phyloP scores from a whole-genome alignment of 2,888 invertebrate genomes.

The Orchestes rusci region DNA sequence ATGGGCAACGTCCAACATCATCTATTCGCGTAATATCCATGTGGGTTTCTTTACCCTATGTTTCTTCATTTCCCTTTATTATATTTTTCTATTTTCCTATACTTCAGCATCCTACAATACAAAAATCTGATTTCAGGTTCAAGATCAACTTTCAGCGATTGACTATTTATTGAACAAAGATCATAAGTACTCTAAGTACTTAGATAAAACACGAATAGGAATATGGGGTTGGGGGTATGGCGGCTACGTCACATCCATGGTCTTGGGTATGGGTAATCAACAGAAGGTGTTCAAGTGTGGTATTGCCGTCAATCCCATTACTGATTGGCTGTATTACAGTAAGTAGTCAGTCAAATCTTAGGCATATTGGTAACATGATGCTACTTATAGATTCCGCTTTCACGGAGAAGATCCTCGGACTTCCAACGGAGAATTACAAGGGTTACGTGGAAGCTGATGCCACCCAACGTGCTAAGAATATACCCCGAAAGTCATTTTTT shows the following conservation, averaged over 20 bases:
- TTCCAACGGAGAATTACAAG: conserved; percentile 80
- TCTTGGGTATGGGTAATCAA: conserved; percentile 68
- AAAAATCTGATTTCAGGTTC: no score
- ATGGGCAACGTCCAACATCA: no score
- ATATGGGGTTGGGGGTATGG: conserved; percentile 98
- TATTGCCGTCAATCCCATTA: conserved; percentile 88
- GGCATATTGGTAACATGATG: not conserved
- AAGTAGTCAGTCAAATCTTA: conserved; percentile 38
- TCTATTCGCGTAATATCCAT: no score
- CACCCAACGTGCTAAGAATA: conserved; percentile 78
- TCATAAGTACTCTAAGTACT: conserved; percentile 54
- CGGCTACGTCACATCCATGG: conserved; percentile 90
- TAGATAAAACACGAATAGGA: conserved; percentile 81
- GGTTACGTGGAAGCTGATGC: conserved; percentile 91
- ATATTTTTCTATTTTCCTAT: no score
- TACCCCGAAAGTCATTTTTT: conserved; percentile 81
- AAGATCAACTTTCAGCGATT: conserved; percentile 84
- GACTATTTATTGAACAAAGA: conserved; percentile 70
- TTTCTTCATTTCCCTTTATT: no score
- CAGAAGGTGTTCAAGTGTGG: conserved; percentile 85
- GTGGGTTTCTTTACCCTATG: no score
- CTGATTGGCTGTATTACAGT: conserved; percentile 96
- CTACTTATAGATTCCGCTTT: conserved; percentile 75
- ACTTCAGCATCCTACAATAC: no score
- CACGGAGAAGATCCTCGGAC: conserved; percentile 88